Evolutionary conservation across 2,797 vertebrate species (phyloP).

Genomic region (Xiphophorus birchmanni): DNA sequence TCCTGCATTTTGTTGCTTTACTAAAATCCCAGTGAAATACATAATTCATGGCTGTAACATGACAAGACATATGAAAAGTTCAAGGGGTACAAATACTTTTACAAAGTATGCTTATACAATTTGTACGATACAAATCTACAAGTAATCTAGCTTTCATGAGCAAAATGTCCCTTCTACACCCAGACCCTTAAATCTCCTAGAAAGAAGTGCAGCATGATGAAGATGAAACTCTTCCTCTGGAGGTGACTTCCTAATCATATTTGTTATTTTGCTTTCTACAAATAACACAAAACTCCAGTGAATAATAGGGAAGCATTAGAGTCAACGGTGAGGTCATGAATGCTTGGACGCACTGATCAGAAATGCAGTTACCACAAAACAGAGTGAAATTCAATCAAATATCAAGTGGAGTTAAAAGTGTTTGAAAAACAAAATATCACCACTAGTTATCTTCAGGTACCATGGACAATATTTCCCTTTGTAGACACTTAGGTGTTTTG

Average conservation of each 20-base stretch:
- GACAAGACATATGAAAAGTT: background rate
- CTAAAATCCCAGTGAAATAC: background rate
- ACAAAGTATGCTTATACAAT: background rate
- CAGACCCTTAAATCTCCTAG: constrained; percentile 22
- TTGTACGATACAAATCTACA: constrained; percentile 35
- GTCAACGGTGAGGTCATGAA: constrained; percentile 10
- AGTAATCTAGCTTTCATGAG: constrained; percentile 42
- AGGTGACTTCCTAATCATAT: background rate
- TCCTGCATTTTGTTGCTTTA: background rate
- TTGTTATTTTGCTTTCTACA: constrained; percentile 21
- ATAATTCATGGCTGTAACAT: background rate
- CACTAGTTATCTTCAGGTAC: background rate
- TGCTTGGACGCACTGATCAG: background rate
- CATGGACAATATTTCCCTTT: background rate
- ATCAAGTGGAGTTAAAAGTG: constrained; percentile 25
- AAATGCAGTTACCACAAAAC: background rate
- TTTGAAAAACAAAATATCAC: background rate
- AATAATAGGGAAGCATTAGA: constrained; percentile 31
- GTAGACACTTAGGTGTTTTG: background rate
- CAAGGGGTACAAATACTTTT: background rate
- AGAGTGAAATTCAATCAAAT: background rate
- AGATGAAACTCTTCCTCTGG: constrained; percentile 8
- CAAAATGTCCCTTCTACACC: background rate
- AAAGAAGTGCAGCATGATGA: constrained; percentile 7
- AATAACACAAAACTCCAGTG: background rate